A percentile compares a stretch with the other conserved stretches of the same genome.
Conservation (phyloP, 92 coral and sea anemone genomes). For the Metridium senile region DNA sequence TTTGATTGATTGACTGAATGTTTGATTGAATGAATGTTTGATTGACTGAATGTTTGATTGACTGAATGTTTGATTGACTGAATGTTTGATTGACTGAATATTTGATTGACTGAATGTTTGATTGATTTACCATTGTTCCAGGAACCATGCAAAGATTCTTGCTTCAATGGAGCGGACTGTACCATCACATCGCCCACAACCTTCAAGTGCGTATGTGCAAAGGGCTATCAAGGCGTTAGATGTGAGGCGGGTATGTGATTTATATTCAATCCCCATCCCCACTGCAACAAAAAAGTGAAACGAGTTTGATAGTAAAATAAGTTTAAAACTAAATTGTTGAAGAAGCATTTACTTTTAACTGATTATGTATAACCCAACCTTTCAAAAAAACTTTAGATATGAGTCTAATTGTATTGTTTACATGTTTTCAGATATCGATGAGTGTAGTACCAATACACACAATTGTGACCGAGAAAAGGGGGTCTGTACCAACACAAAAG, state of each 20-base stretch:
- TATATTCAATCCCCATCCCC: background rate
- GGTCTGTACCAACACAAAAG: background rate
- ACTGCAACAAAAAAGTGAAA: background rate
- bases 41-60: background rate
- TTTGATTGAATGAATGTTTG: background rate
- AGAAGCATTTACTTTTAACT: too few species aligned
- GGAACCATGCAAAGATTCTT: background rate
- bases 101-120: background rate
- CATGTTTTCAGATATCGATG: background rate
- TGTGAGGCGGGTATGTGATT: background rate
- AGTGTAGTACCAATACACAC: background rate
- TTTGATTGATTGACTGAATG: background rate
- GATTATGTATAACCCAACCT: too few species aligned
- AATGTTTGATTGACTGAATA: background rate
- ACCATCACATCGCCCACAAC: background rate
- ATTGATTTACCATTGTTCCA: background rate
- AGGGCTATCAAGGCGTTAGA: background rate
- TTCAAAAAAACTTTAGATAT: too few species aligned
- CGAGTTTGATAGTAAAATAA: too few species aligned
- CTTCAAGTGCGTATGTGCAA: background rate
- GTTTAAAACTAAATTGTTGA: too few species aligned
- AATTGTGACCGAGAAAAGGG: background rate
- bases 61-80: background rate
- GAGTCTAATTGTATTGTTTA: too few species aligned
- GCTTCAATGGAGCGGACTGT: background rate